These are phyloP conservation scores for Apostichopus japonicus DNA, from an alignment of 35 echinoderm and acorn worm species.

Conservation along the genomic window DNA sequence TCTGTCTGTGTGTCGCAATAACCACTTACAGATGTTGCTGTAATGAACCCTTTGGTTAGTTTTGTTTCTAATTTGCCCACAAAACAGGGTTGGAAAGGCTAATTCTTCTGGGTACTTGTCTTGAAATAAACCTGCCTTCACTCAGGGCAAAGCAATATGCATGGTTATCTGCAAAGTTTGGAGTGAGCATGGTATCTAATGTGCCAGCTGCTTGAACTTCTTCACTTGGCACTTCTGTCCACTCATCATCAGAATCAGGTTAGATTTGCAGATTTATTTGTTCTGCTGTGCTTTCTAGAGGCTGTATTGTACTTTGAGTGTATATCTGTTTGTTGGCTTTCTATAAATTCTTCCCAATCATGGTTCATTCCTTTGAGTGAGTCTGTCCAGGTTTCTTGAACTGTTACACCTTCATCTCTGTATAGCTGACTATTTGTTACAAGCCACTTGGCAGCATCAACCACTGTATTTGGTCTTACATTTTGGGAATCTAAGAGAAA, in stretches of 20 bases:
- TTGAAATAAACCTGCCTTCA: no score
- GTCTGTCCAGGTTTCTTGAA: constrained; percentile 2
- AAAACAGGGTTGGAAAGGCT: no score
- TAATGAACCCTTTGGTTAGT: constrained; percentile 5
- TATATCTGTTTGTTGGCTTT: not conserved
- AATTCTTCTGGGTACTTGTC: no score
- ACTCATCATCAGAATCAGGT: constrained; percentile 14
- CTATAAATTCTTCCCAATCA: constrained; percentile 53
- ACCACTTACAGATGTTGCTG: constrained; percentile 34
- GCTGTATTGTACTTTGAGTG: not conserved
- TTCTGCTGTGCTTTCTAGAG: not conserved
- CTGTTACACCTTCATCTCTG: constrained; percentile 38
- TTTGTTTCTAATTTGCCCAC: not conserved
- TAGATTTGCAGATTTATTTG: not conserved
- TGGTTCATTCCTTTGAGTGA: not conserved
- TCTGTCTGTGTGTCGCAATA: constrained; percentile 49
- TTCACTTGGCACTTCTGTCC: not conserved
- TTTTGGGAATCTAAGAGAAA: constrained; percentile 32
- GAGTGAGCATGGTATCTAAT: constrained; percentile 10
- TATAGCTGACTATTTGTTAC: constrained; percentile 52
- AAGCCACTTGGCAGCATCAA: constrained; percentile 51
- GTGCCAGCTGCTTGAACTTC: not conserved
- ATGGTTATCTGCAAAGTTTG: constrained; percentile 13
- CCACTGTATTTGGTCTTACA: constrained; percentile 49
- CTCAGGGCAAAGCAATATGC: no score